phyloP scores from a whole-genome alignment of 2,888 invertebrate species.

The Trilocha varians region DNA sequence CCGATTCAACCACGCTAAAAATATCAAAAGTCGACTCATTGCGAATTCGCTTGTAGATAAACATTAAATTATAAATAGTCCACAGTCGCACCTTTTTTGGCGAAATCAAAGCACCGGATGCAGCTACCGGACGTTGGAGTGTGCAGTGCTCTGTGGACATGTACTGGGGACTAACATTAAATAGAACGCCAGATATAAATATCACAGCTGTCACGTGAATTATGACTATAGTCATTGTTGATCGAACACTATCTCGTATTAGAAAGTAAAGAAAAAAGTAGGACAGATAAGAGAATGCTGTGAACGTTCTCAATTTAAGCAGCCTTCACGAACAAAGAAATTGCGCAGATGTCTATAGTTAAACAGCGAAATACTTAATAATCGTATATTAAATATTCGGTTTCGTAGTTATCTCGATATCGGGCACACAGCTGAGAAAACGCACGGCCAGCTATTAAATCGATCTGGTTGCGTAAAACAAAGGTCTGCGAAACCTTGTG shows the following conservation, averaged over 20 bases:
- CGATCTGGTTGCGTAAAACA: conserved; percentile 73
- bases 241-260: no score
- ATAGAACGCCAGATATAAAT: no score
- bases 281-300: no score
- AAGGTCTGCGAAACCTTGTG: conserved; percentile 73
- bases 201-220: no score
- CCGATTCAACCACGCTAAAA: neutral
- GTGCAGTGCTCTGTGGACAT: conserved; percentile 58
- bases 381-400: conserved; percentile 13
- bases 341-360: no score
- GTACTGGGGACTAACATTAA: no score
- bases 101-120: conserved; percentile 66
- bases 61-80: conserved; percentile 63
- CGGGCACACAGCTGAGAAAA: conserved; percentile 62
- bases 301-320: no score
- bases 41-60: neutral
- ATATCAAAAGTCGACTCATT: neutral
- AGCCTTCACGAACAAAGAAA: no score
- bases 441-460: conserved; percentile 69
- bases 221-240: no score
- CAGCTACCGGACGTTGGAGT: conserved; percentile 61
- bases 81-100: conserved; percentile 70
- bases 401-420: conserved; percentile 33
- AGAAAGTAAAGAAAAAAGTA: no score
- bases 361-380: no score